Evolutionary conservation across 2,797 vertebrate genomes (phyloP), one percentile per base, ranked within the genome.

Genomic region (Neosilurus hyrtlii): DNA sequence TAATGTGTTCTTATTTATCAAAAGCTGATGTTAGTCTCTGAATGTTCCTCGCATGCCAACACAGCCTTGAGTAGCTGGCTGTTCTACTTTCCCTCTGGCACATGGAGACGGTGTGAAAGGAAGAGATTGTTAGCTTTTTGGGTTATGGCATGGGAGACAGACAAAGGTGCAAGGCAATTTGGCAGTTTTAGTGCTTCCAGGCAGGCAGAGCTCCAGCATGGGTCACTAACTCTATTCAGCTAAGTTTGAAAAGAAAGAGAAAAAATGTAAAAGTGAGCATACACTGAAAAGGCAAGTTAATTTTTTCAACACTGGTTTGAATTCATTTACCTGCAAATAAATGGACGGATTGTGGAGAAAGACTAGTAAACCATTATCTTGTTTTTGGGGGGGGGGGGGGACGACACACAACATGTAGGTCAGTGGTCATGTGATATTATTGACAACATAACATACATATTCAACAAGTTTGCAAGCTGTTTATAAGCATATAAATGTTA

Each of bases 161-260:
- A 87, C 77, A 83, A 86, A 85, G 88, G 86, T 87, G 84, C 52
- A 76, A 85, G 83, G 71, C 81, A 79, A 78, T 87, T 85, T 88
- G 87, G 83, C 84, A 79, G 70, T 24, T 74, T 57, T 78, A 75
- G 9, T 68, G 80, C 43, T 78, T 62, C 68, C 57, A 51, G 61
- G 57, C 72, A 82, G 78, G 59, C 74, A 43, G 56, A 79, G 61
- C 57, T 75, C 75, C 77, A 9, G 37, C 78, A 37, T 76, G 72
- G 77, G 79, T 82, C 77, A 63, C 68, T 83, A 78, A 75, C 82
- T 82, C 79, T 65, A 83, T 84, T 87, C 62, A 86, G 56, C 20
- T 59, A 78, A 65, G 84, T 80, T 85, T 78, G 72, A 85, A 85
- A 67, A 79, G 59, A 73, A 20, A 24, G 52, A 57, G 54, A 70